Evolutionary conservation across 2,888 invertebrate species (phyloP).

Genomic region (Pterostichus madidus): DNA sequence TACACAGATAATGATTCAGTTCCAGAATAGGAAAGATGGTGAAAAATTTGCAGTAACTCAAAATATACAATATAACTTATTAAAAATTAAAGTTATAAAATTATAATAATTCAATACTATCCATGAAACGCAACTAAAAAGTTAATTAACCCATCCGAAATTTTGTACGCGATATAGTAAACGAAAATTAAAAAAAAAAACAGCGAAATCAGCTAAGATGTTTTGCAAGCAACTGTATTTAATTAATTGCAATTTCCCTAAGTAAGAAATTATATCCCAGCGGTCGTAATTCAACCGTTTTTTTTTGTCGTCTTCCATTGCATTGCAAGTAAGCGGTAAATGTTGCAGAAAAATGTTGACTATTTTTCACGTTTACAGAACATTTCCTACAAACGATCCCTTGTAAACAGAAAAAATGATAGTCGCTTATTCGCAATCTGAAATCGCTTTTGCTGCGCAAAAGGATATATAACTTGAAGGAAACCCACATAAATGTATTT

Average conservation of each 20-base stretch:
- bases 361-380: slow-evolving; percentile 1
- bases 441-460: background rate
- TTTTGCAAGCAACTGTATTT: background rate
- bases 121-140: too few species aligned
- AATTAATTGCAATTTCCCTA: slow-evolving; percentile 1
- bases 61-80: too few species aligned
- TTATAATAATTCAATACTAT: too few species aligned
- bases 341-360: slow-evolving; percentile 6
- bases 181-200: too few species aligned
- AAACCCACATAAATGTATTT: background rate
- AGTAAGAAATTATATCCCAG: background rate
- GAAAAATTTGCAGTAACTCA: too few species aligned
- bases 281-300: slow-evolving; percentile 9
- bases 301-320: background rate
- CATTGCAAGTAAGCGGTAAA: background rate
- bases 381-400: background rate
- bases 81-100: too few species aligned
- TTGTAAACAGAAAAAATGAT: slow-evolving; percentile 9
- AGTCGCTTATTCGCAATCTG: slow-evolving; percentile 1
- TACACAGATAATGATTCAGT: too few species aligned
- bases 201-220: background rate
- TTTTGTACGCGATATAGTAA: too few species aligned
- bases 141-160: too few species aligned
- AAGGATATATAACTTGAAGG: background rate
- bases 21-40: too few species aligned